A percentile compares a stretch with the other conserved stretches of the same genome.
These are phyloP conservation scores for Anableps anableps DNA, from an alignment of 2,797 vertebrate genomes.

Conservation along the genomic window DNA sequence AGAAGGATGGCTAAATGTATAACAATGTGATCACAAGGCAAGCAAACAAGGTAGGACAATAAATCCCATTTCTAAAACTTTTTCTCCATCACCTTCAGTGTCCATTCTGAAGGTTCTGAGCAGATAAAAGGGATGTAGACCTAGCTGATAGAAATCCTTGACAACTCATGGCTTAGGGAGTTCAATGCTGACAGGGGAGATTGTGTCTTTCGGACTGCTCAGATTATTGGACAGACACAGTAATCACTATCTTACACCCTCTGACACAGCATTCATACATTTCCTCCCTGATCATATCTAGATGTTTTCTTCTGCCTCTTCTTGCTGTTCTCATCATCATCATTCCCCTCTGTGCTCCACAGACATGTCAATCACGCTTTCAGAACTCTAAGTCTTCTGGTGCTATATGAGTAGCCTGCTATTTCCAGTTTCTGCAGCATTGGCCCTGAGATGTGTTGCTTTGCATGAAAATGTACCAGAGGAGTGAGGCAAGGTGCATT, in stretches of 20 bases:
- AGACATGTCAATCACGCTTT: slow-evolving; percentile 37
- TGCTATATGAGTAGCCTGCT: slow-evolving; percentile 8
- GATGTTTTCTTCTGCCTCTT: slow-evolving; percentile 11
- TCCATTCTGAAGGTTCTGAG: background rate
- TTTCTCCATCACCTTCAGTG: background rate
- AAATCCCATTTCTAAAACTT: background rate
- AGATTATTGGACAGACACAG: background rate
- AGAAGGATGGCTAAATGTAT: background rate
- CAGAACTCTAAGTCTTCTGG: slow-evolving; percentile 15
- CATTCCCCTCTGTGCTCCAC: slow-evolving; percentile 8
- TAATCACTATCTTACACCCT: slow-evolving; percentile 22
- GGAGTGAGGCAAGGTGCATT: background rate
- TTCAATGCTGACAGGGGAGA: slow-evolving; percentile 10
- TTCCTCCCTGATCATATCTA: slow-evolving; percentile 29
- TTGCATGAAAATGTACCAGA: slow-evolving; percentile 24
- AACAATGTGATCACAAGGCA: background rate
- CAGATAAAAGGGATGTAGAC: slow-evolving; percentile 5
- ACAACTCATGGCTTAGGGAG: too few species aligned
- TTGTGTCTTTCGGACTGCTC: slow-evolving; percentile 8
- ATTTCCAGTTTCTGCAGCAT: slow-evolving; percentile 8
- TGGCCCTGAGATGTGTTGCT: background rate
- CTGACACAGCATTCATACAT: slow-evolving; percentile 11
- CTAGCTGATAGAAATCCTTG: slow-evolving; percentile 8
- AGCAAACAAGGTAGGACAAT: background rate
- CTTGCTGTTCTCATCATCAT: slow-evolving; percentile 13